Percentiles rank a stretch among this genome's conserved stretches.
Conservation (phyloP, 2,888 invertebrate species). For the Crematogaster levior region DNA sequence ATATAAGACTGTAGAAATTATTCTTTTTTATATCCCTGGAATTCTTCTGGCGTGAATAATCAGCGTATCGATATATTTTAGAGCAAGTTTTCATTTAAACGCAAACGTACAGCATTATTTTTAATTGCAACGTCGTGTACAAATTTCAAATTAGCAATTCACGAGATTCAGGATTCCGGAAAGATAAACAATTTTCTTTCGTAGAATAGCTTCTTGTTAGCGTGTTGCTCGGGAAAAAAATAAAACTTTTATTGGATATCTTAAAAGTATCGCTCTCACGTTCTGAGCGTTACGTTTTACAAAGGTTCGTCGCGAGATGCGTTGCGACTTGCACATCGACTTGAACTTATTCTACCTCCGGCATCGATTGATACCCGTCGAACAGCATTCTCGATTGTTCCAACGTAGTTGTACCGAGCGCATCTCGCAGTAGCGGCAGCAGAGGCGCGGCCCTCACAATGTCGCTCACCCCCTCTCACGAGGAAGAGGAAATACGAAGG, state of each 20-base stretch:
- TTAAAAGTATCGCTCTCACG: background rate
- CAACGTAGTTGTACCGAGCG: constrained; percentile 28
- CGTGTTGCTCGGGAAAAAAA: background rate
- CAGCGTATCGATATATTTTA: background rate
- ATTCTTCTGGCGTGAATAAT: constrained; percentile 11
- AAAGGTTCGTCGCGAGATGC: constrained; percentile 10
- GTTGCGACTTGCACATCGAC: constrained; percentile 35
- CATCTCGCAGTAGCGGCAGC: background rate
- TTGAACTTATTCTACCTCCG: constrained; percentile 15
- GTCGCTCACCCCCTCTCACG: constrained; percentile 6
- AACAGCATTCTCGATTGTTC: constrained; percentile 50
- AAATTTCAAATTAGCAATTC: background rate
- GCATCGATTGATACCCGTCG: constrained; percentile 53
- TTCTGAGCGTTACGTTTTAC: background rate
- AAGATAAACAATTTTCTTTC: background rate
- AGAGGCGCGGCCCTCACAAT: constrained; percentile 17
- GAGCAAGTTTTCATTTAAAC: background rate
- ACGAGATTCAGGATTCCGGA: background rate
- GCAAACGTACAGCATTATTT: background rate
- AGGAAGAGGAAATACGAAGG: constrained; percentile 37
- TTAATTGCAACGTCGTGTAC: background rate
- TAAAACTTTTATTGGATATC: constrained; percentile 2
- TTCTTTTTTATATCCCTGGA: background rate
- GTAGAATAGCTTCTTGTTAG: background rate
- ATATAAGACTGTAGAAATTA: constrained; percentile 34